These are phyloP conservation scores for Drosophila orena DNA, from an alignment of 1,140 invertebrate genomes.

Conservation along the genomic window DNA sequence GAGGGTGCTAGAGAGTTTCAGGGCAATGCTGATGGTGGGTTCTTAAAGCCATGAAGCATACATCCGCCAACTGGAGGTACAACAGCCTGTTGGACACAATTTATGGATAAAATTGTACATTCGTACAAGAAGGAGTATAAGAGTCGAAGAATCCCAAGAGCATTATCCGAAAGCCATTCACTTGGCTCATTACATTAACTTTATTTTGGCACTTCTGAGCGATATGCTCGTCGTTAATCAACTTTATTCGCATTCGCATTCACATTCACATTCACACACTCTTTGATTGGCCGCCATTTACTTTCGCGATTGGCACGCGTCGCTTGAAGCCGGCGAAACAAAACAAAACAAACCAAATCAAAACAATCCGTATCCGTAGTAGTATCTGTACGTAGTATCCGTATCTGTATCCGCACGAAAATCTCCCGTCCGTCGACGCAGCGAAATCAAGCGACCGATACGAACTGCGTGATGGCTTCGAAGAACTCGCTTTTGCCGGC, in stretches of 20 bases:
- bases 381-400: too few species aligned
- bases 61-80: background rate
- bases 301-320: constrained; percentile 26
- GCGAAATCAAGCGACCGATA: background rate
- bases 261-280: constrained; percentile 20
- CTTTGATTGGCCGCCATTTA: constrained; percentile 53
- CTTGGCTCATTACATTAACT: constrained; percentile 35
- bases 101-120: constrained; percentile 7
- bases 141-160: background rate
- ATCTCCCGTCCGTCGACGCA: background rate
- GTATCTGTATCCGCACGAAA: constrained; percentile 9
- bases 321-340: constrained; percentile 23
- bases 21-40: background rate
- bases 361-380: background rate
- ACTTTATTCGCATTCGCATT: constrained; percentile 6
- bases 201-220: constrained; percentile 22
- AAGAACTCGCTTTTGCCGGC: constrained; percentile 11
- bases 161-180: constrained; percentile 8
- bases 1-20: background rate
- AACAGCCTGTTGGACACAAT: constrained; percentile 26
- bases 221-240: constrained; percentile 11
- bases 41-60: constrained; percentile 41
- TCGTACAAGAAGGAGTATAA: too few species aligned
- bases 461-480: constrained; percentile 1
- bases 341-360: constrained; percentile 7